phyloP scores from a whole-genome alignment of 2,888 invertebrate genomes.

The Ischnus inquisitorius region DNA sequence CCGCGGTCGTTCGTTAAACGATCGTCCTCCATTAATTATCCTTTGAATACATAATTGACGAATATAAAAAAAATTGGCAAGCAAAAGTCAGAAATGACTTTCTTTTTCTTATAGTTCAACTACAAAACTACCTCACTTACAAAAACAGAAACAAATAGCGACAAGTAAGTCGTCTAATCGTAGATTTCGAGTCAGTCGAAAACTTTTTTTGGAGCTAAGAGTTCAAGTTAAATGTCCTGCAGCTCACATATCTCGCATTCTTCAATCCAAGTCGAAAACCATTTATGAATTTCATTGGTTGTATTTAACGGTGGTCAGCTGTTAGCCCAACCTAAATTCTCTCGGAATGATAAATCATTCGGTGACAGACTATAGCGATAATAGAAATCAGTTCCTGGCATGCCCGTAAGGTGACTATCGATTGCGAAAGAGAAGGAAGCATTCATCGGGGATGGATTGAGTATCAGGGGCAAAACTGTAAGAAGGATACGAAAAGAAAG shows the following conservation, averaged over 20 bases:
- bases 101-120: no score
- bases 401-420: constrained; percentile 24
- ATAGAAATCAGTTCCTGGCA: background rate
- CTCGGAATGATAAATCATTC: constrained; percentile 11
- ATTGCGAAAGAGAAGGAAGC: constrained; percentile 19
- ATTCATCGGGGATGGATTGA: constrained; percentile 18
- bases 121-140: no score
- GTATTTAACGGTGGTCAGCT: background rate
- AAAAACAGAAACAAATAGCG: no score
- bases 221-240: no score
- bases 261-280: background rate
- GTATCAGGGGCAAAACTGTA: constrained; percentile 1
- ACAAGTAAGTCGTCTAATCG: no score
- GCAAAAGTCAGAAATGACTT: no score
- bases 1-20: background rate
- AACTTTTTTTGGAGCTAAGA: background rate
- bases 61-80: no score
- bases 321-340: background rate
- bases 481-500: constrained; percentile 20
- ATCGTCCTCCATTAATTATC: background rate
- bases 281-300: background rate
- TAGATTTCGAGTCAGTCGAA: no score
- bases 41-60: no score
- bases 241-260: no score
- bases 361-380: background rate